Base-by-base conservation (phyloP, 2,888 invertebrate genomes). In the Cantharis rustica region DNA sequence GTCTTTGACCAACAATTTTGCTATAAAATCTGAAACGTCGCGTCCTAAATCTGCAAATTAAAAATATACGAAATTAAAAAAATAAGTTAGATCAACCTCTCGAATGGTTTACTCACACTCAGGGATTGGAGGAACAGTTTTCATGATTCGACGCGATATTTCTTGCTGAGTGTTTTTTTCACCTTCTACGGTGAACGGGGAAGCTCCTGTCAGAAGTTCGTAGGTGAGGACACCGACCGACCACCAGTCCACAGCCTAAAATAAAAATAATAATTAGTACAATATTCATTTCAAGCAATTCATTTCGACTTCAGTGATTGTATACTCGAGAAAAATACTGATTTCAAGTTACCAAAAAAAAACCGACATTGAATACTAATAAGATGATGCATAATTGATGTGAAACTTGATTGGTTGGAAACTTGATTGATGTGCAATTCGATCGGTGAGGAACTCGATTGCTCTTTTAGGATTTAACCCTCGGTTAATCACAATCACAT, bases 231-330 rank as follows among this genome's bases (percentile, higher is more conserved):
- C 98, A 9, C 98, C 98, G 9, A 98, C 95, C 27, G 98, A 98
- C 99, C 99, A 99, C 98, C 98, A 99, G 90, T 99, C 99, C 7
- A 98, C 98, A 70, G 97, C 96, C 95, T 96, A 90, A 23, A 87
- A 87, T 84, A 86, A 89, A 31, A 23, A 9, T 23, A 4, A 27
- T 2, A 11, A 5, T 31, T 31, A 31, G 13, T 4, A 31, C 5
- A 13, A 10, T 10, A 26, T 26, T 26, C 26, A 26, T 10, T 10
- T 26, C 10, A 10, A 2, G 10, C 10, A 9, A 10, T 9, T 9
- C 26, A 26, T 10, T 26, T 26, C 10, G 26, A 26, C 10, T 1
- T 26, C 20, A 4, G 20, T 20, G 2, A n/a, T n/a, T n/a, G n/a
- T n/a, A n/a, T n/a, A n/a, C n/a, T n/a, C n/a, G n/a, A n/a, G n/a